Base-by-base conservation (phyloP, 2,113 vertebrate genomes). In the Andinoacara biseriatus region DNA sequence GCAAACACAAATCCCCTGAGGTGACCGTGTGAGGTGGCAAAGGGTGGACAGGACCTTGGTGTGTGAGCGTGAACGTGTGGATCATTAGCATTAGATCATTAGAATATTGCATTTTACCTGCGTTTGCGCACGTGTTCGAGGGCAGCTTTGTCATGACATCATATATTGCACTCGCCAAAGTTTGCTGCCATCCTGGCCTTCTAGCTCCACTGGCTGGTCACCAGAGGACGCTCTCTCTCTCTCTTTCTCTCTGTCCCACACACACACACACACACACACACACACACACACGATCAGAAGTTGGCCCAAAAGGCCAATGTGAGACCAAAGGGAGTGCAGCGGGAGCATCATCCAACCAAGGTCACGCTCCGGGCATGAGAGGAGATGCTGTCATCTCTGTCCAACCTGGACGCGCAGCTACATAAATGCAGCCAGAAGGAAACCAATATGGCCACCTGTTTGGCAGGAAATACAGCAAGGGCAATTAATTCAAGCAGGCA, bases 391-490 rank as follows among this genome's bases (percentile, higher is more conserved):
- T 92, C 89, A 94, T 93, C 90, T 85, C 87, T 7, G 79, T 92
- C 90, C 93, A 92, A 92, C 84, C 92, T 90, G 89, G 86, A 92
- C 3, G 40, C 40, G 33, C 75, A 60, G 40, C 33, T 67, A 33
- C 60, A 87, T 58, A 72, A 88, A 86, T 6, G 74, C 78, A 78
- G 90, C 91, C 88, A 92, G 90, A 83, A 91, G 89, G 88, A 90
- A 89, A 89, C 76, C 89, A 90, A 91, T 85, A 88, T 80, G 82
- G 87, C 89, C 87, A 91, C 91, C 88, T 90, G 90, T 90, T 94
- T 91, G 91, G 92, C 86, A 85, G 81, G 31, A 80, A 80, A 76
- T 46, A 80, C 82, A 63, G 76, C 57, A n/a, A 89, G 83, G 83
- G 80, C 87, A 89, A 93, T 93, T 91, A 90, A 86, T 90, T 83